Evolutionary conservation across 2,113 vertebrate species (phyloP), one percentile per base, ranked within the genome.

Genomic region (Piaya cayana): DNA sequence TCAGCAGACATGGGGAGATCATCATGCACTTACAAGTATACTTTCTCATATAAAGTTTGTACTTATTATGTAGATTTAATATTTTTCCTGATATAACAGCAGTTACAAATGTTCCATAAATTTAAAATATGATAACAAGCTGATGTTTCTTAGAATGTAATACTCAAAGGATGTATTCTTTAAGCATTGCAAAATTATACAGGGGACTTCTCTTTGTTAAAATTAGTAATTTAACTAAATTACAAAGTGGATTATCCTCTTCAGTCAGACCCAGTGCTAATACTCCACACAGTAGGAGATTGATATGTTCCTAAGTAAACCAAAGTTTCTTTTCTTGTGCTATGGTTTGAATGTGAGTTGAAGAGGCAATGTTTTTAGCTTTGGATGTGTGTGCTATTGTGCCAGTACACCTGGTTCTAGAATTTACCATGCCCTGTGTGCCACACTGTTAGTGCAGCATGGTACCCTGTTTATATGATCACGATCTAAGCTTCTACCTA

Each of bases 161-260:
- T 97, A 88, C 95, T 94, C 96, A 92, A 75, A 97, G 96, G 96
- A 97, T 94, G 45, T 95, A 96, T 97, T 95, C 92, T 97, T 96
- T 96, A 96, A 97, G 94, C 95, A 95, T 93, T 95, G 88, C 90
- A 93, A 92, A 97, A 96, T 95, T 97, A 93, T 97, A 90, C 95
- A 88, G 85, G 93, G 95, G 95, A 97, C 71, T 95, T 97, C 91
- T 92, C 86, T 95, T 95, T 90, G 92, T 96, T 94, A 90, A 97
- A 97, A 97, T 97, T 96, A 97, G 96, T 97, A 97, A 97, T 97
- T 97, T 96, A 97, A 96, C 94, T 97, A 97, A 97, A 97, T 97
- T 97, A 96, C 92, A 97, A 97, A 97, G 93, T 95, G 92, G 95
- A 96, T 96, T 96, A 96, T 97, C 91, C 70, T 96, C 82, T 90